A percentile compares a stretch with the other conserved stretches of the same genome.
Conservation (phyloP, 2,797 vertebrate genomes). For the Malurus leucopterus region DNA sequence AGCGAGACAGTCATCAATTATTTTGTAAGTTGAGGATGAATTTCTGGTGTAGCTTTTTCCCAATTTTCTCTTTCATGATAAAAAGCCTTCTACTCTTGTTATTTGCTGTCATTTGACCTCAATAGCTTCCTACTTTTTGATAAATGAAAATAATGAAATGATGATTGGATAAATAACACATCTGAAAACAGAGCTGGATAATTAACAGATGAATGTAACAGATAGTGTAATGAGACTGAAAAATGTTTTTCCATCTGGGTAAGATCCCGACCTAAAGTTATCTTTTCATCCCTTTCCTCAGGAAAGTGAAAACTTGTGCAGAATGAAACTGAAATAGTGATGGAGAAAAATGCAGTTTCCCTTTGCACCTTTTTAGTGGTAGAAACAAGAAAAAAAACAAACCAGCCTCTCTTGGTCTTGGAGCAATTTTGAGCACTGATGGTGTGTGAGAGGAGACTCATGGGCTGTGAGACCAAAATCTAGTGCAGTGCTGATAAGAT, state of each 20-base stretch:
- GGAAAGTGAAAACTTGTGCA: not conserved
- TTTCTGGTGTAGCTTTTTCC: conserved; percentile 3
- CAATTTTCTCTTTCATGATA: not conserved
- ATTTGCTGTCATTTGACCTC: conserved; percentile 32
- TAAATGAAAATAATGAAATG: conserved; percentile 40
- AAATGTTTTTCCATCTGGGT: not conserved
- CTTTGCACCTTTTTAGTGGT: not conserved
- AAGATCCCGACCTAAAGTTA: not conserved
- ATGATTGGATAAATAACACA: conserved; percentile 18
- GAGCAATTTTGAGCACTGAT: conserved; percentile 10
- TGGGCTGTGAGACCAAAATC: not conserved
- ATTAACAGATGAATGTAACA: conserved; percentile 4
- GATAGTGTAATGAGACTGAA: not conserved
- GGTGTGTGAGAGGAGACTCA: not conserved
- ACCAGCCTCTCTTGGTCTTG: not conserved
- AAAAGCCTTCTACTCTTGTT: not conserved
- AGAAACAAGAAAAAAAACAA: conserved; percentile 10
- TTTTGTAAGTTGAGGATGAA: not conserved
- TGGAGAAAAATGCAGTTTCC: not conserved
- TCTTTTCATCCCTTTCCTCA: not conserved
- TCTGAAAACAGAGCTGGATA: not conserved
- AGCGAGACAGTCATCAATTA: not conserved
- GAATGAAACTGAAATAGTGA: not conserved
- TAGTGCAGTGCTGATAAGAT: not conserved
- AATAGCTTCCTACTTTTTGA: not conserved